Evolutionary conservation across 2,797 vertebrate species (phyloP).

Genomic region (Neoniphon sammara): DNA sequence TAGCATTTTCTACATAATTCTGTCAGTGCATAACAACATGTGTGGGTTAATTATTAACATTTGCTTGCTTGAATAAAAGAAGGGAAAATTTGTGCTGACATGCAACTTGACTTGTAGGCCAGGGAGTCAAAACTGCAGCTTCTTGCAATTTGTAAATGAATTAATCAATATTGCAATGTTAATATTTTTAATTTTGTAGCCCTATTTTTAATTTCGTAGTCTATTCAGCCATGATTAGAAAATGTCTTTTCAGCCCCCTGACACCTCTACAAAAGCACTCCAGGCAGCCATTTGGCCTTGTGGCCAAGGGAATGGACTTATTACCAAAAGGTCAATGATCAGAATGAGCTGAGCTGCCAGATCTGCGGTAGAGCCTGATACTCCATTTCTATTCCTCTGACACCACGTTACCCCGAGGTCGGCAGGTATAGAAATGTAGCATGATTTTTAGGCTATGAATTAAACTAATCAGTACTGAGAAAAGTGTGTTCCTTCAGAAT

Average conservation of each 20-base stretch:
- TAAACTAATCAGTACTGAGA: slow-evolving; percentile 24
- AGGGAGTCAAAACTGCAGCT: slow-evolving; percentile 59
- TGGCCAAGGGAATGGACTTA: slow-evolving; percentile 50
- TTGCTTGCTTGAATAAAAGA: slow-evolving; percentile 57
- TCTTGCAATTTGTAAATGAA: slow-evolving; percentile 54
- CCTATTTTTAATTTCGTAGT: slow-evolving; percentile 23
- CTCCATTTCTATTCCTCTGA: slow-evolving; percentile 26
- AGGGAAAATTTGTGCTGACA: slow-evolving; percentile 59
- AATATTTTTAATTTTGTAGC: slow-evolving; percentile 61
- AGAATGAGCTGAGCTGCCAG: slow-evolving; percentile 51
- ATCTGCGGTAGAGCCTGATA: slow-evolving; percentile 30
- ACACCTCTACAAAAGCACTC: slow-evolving; percentile 42
- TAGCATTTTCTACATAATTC: neutral
- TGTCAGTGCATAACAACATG: slow-evolving; percentile 3
- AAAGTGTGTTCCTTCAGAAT: slow-evolving; percentile 21
- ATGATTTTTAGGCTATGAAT: slow-evolving; percentile 3
- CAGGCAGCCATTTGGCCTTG: slow-evolving; percentile 57
- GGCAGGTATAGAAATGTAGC: slow-evolving; percentile 38
- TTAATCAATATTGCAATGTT: slow-evolving; percentile 48
- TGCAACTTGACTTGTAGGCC: slow-evolving; percentile 33
- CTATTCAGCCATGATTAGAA: slow-evolving; percentile 56
- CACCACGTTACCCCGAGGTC: slow-evolving; percentile 29
- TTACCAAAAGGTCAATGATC: slow-evolving; percentile 71
- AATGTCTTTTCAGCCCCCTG: slow-evolving; percentile 9
- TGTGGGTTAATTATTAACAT: slow-evolving; percentile 58